Percentiles rank a stretch among this genome's conserved stretches.
Evolutionary conservation across 35 echinoderm and acorn worm genomes (phyloP).

Genomic region (Lytechinus pictus): DNA sequence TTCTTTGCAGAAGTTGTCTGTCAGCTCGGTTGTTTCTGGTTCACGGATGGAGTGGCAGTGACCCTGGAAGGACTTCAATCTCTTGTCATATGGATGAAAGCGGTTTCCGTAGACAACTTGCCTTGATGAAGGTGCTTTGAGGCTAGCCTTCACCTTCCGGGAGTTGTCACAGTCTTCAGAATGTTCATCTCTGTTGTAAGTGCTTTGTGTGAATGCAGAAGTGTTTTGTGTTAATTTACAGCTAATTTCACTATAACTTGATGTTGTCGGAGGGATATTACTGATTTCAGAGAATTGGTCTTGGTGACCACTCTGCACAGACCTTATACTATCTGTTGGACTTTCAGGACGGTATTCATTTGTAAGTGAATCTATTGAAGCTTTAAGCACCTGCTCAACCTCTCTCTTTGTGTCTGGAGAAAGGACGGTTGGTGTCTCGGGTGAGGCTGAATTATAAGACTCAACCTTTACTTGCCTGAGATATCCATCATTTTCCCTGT

Average conservation of each 20-base stretch:
- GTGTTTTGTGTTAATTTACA: background rate
- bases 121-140: background rate
- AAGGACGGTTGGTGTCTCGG: background rate
- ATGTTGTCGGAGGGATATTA: background rate
- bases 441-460: background rate
- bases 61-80: background rate
- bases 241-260: background rate
- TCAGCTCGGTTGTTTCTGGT: background rate
- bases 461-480: background rate
- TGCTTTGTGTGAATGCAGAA: background rate
- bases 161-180: background rate
- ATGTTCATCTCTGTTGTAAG: background rate
- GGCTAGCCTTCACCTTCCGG: background rate
- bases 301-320: background rate
- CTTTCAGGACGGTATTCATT: background rate
- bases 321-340: background rate
- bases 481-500: background rate
- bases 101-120: background rate
- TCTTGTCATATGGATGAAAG: slow-evolving; percentile 5
- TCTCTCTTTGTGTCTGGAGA: background rate
- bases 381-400: background rate
- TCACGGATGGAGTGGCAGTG: background rate
- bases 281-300: background rate
- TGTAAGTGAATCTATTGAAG: background rate
- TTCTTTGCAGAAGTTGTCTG: background rate